Evolutionary conservation across 2,113 vertebrate species (phyloP), one percentile per base, ranked within the genome.

Genomic region (Engraulis encrasicolus): DNA sequence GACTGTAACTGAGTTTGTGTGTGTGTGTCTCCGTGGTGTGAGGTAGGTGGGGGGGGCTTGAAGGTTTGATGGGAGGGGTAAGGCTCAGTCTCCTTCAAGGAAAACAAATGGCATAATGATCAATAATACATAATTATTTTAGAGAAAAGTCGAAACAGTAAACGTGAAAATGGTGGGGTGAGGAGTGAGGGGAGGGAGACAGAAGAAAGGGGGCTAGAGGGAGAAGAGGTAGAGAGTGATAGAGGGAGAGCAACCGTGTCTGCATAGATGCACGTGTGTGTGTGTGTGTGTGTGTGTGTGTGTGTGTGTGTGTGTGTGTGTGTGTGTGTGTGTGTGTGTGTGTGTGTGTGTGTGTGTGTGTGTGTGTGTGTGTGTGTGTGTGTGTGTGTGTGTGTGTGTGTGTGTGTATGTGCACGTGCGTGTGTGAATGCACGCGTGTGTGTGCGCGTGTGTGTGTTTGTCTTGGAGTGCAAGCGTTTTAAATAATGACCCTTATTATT

Each of bases 241-340:
- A 82, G 9, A 27, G 79, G 87, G 52, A 50, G 81, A 78, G 79
- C 40, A 45, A 45, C 40, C n/a, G n/a, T n/a, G n/a, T n/a, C n/a
- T 54, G n/a, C 50, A 54, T 20, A 58, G 23, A 71, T 71, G 61
- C 15, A 31, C 31, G 6, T 71, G 23, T 71, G 0, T 71, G 11
- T 45, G 40, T 45, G 40, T 45, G 40, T 45, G 40, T 45, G 40
- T 45, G 40, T 3, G 9, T 45, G 40, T n/a, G 40, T 45, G 40
- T 45, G 40, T 45, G 40, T 45, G 40, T 45, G 40, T 45, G 40
- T n/a, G n/a, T n/a, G n/a, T n/a, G n/a, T n/a, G n/a, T 54, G n/a
- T 20, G n/a, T 20, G n/a, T 6, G 27, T 61, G 58, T 27, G 12
- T 61, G 20, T 61, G 23, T 71, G 11, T 31, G 0, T 66, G 58